These are phyloP conservation scores for Gnathonemus longibarbis DNA, from an alignment of 2,113 vertebrate species.

Conservation along the genomic window DNA sequence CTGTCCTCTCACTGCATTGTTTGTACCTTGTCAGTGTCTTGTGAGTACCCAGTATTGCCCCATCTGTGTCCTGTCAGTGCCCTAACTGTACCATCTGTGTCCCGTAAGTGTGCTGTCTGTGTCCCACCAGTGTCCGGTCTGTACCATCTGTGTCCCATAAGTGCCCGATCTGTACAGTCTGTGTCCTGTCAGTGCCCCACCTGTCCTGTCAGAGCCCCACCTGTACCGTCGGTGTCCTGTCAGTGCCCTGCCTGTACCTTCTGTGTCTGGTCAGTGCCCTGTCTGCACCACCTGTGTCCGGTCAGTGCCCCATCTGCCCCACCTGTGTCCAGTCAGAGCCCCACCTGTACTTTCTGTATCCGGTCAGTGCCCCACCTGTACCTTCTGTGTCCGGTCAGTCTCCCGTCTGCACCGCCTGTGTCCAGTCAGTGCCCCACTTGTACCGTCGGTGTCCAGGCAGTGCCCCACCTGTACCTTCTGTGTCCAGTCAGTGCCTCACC, in stretches of 20 bases:
- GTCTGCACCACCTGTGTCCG: too few relatives aligned
- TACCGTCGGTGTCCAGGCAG: accelerated
- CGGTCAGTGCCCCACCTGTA: not conserved
- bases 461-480: not conserved
- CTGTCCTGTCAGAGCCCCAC: too few relatives aligned
- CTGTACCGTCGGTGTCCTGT: not conserved
- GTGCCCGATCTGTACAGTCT: not conserved
- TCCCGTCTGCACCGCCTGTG: not conserved
- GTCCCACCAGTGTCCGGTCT: not conserved
- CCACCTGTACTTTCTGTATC: too few relatives aligned
- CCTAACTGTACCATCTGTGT: not conserved
- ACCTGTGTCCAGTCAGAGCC: too few relatives aligned
- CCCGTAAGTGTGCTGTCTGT: not conserved
- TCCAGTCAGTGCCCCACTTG: not conserved
- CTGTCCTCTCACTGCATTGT: not conserved
- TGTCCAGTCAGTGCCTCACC: accelerated
- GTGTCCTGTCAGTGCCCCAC: not conserved
- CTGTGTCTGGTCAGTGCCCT: not conserved
- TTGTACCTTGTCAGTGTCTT: not conserved
- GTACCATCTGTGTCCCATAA: too few relatives aligned
- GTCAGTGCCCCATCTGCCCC: not conserved
- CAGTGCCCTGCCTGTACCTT: not conserved
- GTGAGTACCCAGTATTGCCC: too few relatives aligned
- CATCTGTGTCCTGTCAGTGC: not conserved
- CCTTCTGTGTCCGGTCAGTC: not conserved